Evolutionary conservation across 2,113 vertebrate genomes (phyloP).

Genomic region (Colius striatus): DNA sequence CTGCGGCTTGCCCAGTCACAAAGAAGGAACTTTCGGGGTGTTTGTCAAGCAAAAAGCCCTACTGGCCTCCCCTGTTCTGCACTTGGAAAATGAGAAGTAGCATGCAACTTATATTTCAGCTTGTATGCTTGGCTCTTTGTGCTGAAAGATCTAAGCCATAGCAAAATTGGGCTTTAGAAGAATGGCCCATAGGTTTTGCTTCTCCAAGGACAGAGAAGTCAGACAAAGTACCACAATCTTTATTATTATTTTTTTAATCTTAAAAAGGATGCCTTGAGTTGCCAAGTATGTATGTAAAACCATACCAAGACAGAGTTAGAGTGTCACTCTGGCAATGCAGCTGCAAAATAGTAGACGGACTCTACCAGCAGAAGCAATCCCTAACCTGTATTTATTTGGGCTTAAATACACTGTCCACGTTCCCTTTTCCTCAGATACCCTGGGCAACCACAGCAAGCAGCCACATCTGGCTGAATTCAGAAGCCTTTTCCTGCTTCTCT

Average conservation of each 20-base stretch:
- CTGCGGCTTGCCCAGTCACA: neutral
- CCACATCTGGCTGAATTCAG: neutral
- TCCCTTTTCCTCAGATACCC: neutral
- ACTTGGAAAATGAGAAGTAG: neutral
- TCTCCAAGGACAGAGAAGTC: neutral
- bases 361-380: neutral
- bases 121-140: neutral
- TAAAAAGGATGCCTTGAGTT: neutral
- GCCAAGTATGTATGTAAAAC: neutral
- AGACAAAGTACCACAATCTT: neutral
- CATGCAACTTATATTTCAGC: neutral
- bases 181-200: neutral
- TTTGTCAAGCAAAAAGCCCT: neutral
- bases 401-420: neutral
- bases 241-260: neutral
- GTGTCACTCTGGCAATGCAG: neutral
- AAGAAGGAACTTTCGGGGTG: neutral
- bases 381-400: neutral
- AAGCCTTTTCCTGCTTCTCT: slow-evolving; percentile 2
- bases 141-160: neutral
- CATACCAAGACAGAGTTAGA: neutral
- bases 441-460: neutral
- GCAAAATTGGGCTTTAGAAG: neutral
- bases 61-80: neutral
- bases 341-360: neutral